A percentile compares a stretch with the other conserved stretches of the same genome.
Conservation (phyloP, 2,888 invertebrate genomes). For the Stegana nigrithorax region DNA sequence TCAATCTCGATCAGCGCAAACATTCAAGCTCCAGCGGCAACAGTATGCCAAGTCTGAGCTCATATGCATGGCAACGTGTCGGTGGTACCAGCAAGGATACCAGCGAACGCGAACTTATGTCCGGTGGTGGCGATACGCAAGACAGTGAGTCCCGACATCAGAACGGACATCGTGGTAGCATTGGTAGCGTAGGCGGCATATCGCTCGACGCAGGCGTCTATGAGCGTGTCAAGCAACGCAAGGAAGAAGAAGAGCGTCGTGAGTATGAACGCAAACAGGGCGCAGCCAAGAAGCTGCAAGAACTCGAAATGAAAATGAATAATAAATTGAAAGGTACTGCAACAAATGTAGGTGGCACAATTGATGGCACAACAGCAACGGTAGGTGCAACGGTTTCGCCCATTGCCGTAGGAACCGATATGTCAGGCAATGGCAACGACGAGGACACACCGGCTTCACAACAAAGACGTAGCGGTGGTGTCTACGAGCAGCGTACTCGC, state of each 20-base stretch:
- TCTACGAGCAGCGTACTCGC: conserved; percentile 34
- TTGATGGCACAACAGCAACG: conserved; percentile 33
- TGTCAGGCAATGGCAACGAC: conserved; percentile 42
- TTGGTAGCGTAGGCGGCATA: conserved; percentile 46
- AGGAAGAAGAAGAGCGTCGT: conserved; percentile 89
- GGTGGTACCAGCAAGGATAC: conserved; percentile 50
- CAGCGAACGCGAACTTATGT: conserved; percentile 31
- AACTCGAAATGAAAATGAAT: conserved; percentile 76
- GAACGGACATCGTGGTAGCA: conserved; percentile 69
- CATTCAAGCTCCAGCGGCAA: conserved; percentile 38
- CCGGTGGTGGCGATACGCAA: neutral
- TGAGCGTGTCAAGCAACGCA: conserved; percentile 84
- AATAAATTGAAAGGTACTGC: conserved; percentile 72
- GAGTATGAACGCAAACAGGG: conserved; percentile 75
- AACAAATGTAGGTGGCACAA: conserved; percentile 25
- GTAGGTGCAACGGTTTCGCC: conserved; percentile 21
- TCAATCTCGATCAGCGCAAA: conserved; percentile 39
- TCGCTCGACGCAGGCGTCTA: conserved; percentile 79
- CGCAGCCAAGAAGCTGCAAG: conserved; percentile 75
- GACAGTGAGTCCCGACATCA: conserved; percentile 52
- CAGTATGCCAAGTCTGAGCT: conserved; percentile 16
- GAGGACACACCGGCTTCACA: conserved; percentile 34
- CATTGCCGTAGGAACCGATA: conserved; percentile 18
- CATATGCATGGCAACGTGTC: conserved; percentile 45
- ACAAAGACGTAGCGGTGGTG: conserved; percentile 37